These are phyloP conservation scores for Torymus auratus DNA, from an alignment of 2,888 invertebrate genomes.

Conservation along the genomic window DNA sequence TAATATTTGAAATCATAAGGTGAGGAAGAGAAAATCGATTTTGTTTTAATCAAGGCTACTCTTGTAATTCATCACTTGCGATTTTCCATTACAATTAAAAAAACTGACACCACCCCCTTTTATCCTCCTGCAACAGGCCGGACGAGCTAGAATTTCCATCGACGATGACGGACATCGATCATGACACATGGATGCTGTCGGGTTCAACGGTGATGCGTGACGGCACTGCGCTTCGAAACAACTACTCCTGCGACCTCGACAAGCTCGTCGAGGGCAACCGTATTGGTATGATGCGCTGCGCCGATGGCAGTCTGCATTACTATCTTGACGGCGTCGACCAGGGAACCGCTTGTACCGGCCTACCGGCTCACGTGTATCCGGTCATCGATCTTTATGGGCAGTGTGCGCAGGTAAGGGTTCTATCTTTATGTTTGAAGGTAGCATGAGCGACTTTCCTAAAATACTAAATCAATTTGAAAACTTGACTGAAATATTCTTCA, in stretches of 20 bases:
- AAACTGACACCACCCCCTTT: too few relatives aligned
- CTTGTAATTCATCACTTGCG: too few relatives aligned
- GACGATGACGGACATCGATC: constrained; percentile 93
- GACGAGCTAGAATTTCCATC: constrained; percentile 92
- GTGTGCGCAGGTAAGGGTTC: constrained; percentile 89
- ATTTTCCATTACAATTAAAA: too few relatives aligned
- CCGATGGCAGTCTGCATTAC: constrained; percentile 90
- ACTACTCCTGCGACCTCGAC: constrained; percentile 92
- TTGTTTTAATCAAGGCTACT: too few relatives aligned
- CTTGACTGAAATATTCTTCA: too few relatives aligned
- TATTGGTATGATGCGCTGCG: constrained; percentile 92
- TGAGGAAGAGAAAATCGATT: too few relatives aligned
- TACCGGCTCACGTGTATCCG: constrained; percentile 90
- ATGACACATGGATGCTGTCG: constrained; percentile 95
- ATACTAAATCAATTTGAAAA: too few relatives aligned
- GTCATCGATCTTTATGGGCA: constrained; percentile 97
- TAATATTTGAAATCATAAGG: too few relatives aligned
- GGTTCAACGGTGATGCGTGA: constrained; percentile 95
- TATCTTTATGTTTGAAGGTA: not conserved
- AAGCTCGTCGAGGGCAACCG: constrained; percentile 86
- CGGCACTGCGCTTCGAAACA: constrained; percentile 89
- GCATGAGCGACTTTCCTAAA: too few relatives aligned
- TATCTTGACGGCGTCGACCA: constrained; percentile 92
- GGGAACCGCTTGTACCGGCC: constrained; percentile 89
- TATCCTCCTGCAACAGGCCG: constrained; percentile 78